Evolutionary conservation across 2,797 vertebrate species (phyloP), one percentile per base, ranked within the genome.

Genomic region (Ceryle rudis): DNA sequence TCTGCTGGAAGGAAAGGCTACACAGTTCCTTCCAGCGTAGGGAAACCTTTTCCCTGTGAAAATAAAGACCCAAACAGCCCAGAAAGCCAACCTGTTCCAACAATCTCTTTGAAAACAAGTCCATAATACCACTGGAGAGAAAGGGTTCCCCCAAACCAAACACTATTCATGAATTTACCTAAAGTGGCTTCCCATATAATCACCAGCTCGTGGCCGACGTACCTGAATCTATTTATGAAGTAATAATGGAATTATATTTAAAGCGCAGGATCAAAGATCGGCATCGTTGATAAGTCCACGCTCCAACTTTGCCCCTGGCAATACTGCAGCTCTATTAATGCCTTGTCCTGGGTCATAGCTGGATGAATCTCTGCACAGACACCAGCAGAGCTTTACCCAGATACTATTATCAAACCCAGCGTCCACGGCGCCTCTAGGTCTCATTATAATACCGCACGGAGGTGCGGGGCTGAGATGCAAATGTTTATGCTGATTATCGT

Each of bases 191-290:
- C 94, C 96, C 96, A 64, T 10, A 33, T 69, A 97, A 95, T 91
- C 96, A 62, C 33, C 78, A 62, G 92, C 92, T 94, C 94, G 22
- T 25, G 71, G 93, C 96, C 94, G 31, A 67, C 81, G 92, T 82
- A 92, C 97, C 97, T 97, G 90, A 69, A 98, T 98, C 98, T 98
- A 98, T 98, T 99, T 98, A 98, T 97, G 98, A 98, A 98, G 97
- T 98, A 98, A 98, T 98, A 98, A 99, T 98, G 98, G 98, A 99
- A 99, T 99, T 98, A 98, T 98, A 98, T 98, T 98, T 98, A 98
- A 97, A 94, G 97, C 74, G 54, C 98, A 96, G 98, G 97, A 98
- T 98, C 98, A 98, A 98, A 98, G 98, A 98, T 98, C 98, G 98
- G 97, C 25, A 96, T 97, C 92, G 95, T 98, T 98, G 98, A 98